Evolutionary conservation across 1,140 invertebrate species (phyloP).

Genomic region (Brachionus sp.): DNA sequence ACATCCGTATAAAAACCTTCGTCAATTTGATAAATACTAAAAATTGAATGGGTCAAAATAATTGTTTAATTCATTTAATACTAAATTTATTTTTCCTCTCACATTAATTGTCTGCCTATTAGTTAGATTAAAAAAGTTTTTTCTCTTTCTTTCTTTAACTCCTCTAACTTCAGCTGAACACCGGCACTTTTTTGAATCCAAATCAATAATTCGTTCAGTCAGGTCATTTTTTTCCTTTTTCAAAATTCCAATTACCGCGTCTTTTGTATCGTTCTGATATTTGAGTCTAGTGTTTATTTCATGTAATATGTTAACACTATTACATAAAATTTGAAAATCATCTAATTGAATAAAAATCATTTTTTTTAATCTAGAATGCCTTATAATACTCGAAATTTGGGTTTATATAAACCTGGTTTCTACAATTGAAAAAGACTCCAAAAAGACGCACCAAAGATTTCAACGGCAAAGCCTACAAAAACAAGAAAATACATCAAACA

Average conservation of each 20-base stretch:
- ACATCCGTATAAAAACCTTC: too few species aligned
- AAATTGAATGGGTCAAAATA: too few species aligned
- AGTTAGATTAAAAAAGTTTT: too few species aligned
- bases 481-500: background rate
- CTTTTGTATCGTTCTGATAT: background rate
- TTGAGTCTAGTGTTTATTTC: background rate
- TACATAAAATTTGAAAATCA: background rate
- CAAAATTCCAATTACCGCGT: background rate
- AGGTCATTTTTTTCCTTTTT: background rate
- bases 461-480: background rate
- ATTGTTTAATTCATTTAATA: too few species aligned
- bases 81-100: too few species aligned
- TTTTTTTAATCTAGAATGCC: background rate
- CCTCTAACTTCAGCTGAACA: background rate
- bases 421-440: too few species aligned
- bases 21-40: too few species aligned
- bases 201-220: background rate
- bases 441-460: background rate
- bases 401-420: too few species aligned
- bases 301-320: background rate
- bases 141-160: too few species aligned
- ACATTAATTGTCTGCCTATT: too few species aligned
- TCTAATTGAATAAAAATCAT: background rate
- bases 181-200: background rate
- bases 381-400: background rate